Base-by-base conservation (phyloP, 2,888 invertebrate genomes). In the Dilophus febrilis region DNA sequence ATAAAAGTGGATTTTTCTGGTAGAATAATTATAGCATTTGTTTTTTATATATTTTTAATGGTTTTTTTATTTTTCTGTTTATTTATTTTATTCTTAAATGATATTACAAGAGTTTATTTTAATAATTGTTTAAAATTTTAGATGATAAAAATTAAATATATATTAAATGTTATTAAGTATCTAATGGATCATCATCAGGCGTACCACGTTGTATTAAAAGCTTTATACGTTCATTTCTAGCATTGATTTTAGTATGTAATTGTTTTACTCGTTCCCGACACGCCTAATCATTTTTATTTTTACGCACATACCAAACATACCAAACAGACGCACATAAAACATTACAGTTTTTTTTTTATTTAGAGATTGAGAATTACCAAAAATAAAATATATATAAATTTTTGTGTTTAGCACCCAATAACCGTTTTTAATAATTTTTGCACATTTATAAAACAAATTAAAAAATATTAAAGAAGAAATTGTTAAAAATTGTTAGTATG, bases 161-260 rank as follows among this genome's bases (percentile, higher is more conserved):
- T n/a, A n/a, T n/a, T 22, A 22, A 22, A 22, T 22, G 22, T 22
- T n/a, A n/a, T 46, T 72, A 79, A 57, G 74, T 72, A 64, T 79
- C 80, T 59, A 78, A 70, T 58, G 76, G 72, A 55, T 81, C 80
- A 59, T 74, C 70, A 65, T 84, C 83, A 52, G 88, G 87, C 53
- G 76, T 77, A 66, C 86, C 88, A 59, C 85, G 79, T 69, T 86
- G 83, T 61, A 82, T 72, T 56, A 90, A 69, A 53, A 85, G 70
- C 65, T 87, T 88, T 58, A 87, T 80, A 59, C 87, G 80, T 67
- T 90, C 88, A 62, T 77, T 78, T 51, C 84, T 79, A 66, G 84
- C 80, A 57, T 78, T 74, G 57, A 90, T 83, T 72, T 85, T 85
- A 67, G 77, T 80, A 65, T 87, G 85, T 58, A 90, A 74, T 61